Base-by-base conservation (phyloP, 2,888 invertebrate genomes). In the Erebia aethiops region DNA sequence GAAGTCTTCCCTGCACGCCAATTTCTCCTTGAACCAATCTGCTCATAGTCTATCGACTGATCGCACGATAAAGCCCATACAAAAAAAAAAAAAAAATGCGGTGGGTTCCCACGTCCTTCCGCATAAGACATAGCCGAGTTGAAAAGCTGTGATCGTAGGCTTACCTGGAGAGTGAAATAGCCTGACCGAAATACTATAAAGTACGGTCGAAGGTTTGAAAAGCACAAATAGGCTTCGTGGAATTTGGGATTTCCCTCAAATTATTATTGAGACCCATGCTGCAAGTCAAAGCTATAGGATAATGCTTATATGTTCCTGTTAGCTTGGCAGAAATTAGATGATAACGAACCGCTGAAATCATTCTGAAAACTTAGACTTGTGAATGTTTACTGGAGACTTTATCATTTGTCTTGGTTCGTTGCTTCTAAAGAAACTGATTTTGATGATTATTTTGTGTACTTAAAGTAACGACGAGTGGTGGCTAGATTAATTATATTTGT, bases 401-500 rank as follows among this genome's bases (percentile, higher is more conserved):
- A 56, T 43, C 16, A 41, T 18, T 57, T 54, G 65, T 57, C 43
- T 66, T 56, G 54, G 54, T 54, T 66, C 46, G 56, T 18, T 56
- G 65, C 65, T 56, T 56, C 52, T 65, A 21, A 60, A 65, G 66
- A 46, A 18, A 54, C 56, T 54, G 41, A 52, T 67, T 56, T 60
- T 43, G 61, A 11, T 58, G 66, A 57, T 71, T 52, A 26, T 69
- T 66, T 49, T 26, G 71, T 71, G 73, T 74, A 74, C 73, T 71
- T 71, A 71, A 61, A 74, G 56, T 69, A 49, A 52, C 26, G 49
- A 60, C 21, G 16, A 63, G 66, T 71, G 71, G 26, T 63, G 67
- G 26, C 58, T 66, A 69, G 63, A 63, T 67, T 69, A 43, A 69
- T 35, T 35, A 35, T 35, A 35, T 46, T 52, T 66, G 66, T 66